Percentiles rank a stretch among this genome's conserved stretches.
phyloP scores from a whole-genome alignment of 2,797 vertebrate genomes.

The Pseudochaenichthys georgianus region DNA sequence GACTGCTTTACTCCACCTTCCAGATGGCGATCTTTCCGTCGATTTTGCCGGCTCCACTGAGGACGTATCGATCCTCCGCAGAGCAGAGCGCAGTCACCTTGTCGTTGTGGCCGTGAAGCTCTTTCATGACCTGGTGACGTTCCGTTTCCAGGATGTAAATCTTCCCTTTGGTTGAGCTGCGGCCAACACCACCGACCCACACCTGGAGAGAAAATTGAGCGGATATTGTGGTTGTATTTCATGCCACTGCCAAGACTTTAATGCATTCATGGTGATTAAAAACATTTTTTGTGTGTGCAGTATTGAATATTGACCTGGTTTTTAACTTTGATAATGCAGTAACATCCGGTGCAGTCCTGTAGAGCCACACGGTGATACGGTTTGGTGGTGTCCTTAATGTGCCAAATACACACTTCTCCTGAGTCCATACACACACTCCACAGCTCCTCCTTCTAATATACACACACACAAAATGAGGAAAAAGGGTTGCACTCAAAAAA shows the following conservation, averaged over 20 bases:
- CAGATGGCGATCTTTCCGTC: slow-evolving; percentile 98
- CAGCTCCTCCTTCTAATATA: slow-evolving; percentile 87
- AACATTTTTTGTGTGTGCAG: neutral
- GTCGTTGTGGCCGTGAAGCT: slow-evolving; percentile 90
- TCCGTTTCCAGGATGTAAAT: slow-evolving; percentile 90
- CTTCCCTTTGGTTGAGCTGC: slow-evolving; percentile 89
- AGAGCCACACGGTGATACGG: slow-evolving; percentile 83
- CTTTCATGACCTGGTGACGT: slow-evolving; percentile 89
- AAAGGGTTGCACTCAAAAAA: neutral
- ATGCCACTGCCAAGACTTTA: neutral
- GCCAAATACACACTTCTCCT: slow-evolving; percentile 89
- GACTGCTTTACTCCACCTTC: slow-evolving; percentile 89
- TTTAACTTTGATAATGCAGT: slow-evolving; percentile 94
- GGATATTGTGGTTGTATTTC: neutral
- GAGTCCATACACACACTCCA: slow-evolving; percentile 84
- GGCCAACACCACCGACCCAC: slow-evolving; percentile 91
- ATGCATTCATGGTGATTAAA: neutral
- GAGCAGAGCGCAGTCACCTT: slow-evolving; percentile 90
- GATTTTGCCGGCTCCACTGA: slow-evolving; percentile 90
- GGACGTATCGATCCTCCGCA: slow-evolving; percentile 93
- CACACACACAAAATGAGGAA: slow-evolving; percentile 33
- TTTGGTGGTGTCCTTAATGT: slow-evolving; percentile 77
- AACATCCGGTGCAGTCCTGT: slow-evolving; percentile 89
- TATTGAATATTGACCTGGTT: slow-evolving; percentile 84
- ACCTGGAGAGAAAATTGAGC: slow-evolving; percentile 78